Evolutionary conservation across 2,888 invertebrate species (phyloP).

Genomic region (Hirtodrosophila alboralis): DNA sequence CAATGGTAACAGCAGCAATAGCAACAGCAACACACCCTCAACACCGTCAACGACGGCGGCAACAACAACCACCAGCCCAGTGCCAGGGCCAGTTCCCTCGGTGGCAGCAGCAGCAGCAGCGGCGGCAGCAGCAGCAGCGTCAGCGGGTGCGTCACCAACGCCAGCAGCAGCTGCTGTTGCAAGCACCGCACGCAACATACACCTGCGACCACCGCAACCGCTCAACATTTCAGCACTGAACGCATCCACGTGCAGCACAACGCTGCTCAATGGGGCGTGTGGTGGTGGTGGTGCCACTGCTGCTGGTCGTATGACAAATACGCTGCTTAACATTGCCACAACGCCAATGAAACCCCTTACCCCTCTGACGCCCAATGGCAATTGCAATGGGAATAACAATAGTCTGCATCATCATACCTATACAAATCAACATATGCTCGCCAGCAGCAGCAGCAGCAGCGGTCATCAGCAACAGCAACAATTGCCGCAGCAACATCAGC

Average conservation of each 20-base stretch:
- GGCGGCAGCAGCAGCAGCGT: constrained; percentile 20
- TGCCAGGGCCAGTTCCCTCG: constrained; percentile 2
- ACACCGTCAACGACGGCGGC: constrained; percentile 45
- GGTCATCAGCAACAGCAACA: constrained; percentile 40
- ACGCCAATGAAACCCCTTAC: constrained; percentile 75
- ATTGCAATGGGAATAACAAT: constrained; percentile 48
- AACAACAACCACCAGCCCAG: constrained; percentile 26
- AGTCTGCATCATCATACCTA: constrained; percentile 79
- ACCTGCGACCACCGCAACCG: constrained; percentile 86
- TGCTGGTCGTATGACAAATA: constrained; percentile 83
- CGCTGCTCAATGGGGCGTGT: constrained; percentile 50
- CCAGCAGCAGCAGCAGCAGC: constrained; percentile 59
- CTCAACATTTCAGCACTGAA: constrained; percentile 88
- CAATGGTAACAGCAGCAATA: constrained; percentile 21
- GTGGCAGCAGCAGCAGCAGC: constrained; percentile 15
- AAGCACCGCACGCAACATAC: constrained; percentile 79
- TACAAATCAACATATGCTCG: constrained; percentile 79
- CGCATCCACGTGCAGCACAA: constrained; percentile 57
- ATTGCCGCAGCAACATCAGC: constrained; percentile 35
- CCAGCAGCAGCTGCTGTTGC: constrained; percentile 76
- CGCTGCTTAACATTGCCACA: constrained; percentile 67
- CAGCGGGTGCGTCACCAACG: constrained; percentile 46
- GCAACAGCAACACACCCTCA: constrained; percentile 44
- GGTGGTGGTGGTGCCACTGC: constrained; percentile 38
- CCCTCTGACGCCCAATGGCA: constrained; percentile 74